Evolutionary conservation across 2,113 vertebrate genomes (phyloP).

Genomic region (Lycocorax pyrrhopterus): DNA sequence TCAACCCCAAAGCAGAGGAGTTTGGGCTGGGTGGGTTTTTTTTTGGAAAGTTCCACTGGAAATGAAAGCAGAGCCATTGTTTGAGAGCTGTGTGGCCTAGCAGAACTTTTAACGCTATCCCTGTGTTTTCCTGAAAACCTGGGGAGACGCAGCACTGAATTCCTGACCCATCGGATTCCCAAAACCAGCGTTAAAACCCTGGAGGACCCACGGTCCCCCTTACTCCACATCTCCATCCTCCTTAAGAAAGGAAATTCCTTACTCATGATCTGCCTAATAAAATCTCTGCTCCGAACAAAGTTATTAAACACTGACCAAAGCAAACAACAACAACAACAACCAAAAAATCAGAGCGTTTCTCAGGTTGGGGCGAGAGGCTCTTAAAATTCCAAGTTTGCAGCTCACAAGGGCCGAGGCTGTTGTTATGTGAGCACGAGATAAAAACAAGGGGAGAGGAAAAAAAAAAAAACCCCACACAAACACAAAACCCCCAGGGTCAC

Average conservation of each 20-base stretch:
- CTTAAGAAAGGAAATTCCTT: constrained; percentile 48
- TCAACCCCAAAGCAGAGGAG: not conserved
- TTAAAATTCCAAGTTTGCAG: not conserved
- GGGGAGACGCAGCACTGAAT: not conserved
- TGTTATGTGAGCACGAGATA: not conserved
- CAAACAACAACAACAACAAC: not conserved
- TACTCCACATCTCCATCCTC: not conserved
- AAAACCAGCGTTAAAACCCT: not conserved
- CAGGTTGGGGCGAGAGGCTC: not conserved
- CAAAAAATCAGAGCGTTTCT: not conserved
- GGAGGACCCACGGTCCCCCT: not conserved
- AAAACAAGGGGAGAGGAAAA: not conserved
- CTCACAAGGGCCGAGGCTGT: not conserved
- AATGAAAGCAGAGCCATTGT: constrained; percentile 27
- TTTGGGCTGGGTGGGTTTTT: not conserved
- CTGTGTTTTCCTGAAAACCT: not conserved
- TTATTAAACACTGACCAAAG: constrained; percentile 8
- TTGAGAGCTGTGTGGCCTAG: constrained; percentile 1
- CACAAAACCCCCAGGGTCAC: not conserved
- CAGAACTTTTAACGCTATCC: constrained; percentile 11
- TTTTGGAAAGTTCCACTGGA: not conserved
- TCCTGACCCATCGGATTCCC: not conserved
- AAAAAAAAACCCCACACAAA: not conserved
- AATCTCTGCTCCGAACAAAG: constrained; percentile 22
- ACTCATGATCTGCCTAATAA: constrained; percentile 23